Base-by-base conservation (phyloP, 1,140 invertebrate species). In the Drosophila virilis region DNA sequence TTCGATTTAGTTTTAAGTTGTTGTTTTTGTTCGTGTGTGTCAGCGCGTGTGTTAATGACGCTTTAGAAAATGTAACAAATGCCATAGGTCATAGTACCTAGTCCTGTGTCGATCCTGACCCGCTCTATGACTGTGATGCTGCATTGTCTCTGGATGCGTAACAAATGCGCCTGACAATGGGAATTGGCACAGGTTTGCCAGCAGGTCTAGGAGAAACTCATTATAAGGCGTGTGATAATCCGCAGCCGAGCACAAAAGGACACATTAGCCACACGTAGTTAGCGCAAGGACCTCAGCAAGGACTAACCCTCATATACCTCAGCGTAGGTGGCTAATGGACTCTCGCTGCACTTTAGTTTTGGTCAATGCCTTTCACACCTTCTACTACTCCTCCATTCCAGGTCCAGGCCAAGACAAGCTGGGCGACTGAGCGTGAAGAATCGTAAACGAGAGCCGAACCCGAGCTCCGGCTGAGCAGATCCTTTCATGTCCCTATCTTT, bases 301-400 rank as follows among this genome's bases (percentile, higher is more conserved):
- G 4, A 43, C 57, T 32, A 12, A 61, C 64, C 67, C 62, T 71
- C 22, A 5, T 5, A 28, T 28, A 28, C 2, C 22, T 28, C 60
- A 38, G 64, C 57, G 60, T 79, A 79, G 88, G 79, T 91, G 83
- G 86, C 86, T 89, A 90, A 90, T 90, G 77, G 81, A 90, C 75
- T 62, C 37, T 48, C 65, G 7, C 32, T 38, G 78, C 83, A 82
- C 84, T 88, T 88, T 84, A 89, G 84, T 83, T 80, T 89, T 89
- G 84, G 84, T 89, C 84, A 84, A 78, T 89, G 80, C 71, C 77
- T 89, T 88, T 89, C 84, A 89, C 84, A 89, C 84, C 84, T 89
- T 68, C 80, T 55, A 50, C 52, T 42, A 35, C 22, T 50, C n/a
- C 48, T 32, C 4, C 9, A 9, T 10, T 5, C 46, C 46, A 28